A percentile compares a stretch with the other conserved stretches of the same genome.
Conservation (phyloP, 1,140 invertebrate species). For the Popillia japonica region DNA sequence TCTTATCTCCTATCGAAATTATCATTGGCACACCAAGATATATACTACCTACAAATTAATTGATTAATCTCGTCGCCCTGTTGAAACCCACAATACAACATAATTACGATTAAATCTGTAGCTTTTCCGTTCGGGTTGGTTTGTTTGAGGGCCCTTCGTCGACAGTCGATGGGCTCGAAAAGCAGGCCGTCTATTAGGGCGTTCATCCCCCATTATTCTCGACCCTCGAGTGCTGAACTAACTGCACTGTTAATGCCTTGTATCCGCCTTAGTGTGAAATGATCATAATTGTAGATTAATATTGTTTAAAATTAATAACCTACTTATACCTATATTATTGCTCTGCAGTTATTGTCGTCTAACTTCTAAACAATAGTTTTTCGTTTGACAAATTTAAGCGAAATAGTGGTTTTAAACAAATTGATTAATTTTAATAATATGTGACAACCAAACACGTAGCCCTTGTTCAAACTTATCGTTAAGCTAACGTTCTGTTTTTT, state of each 20-base stretch:
- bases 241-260: neutral
- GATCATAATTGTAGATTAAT: too few species aligned
- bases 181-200: neutral
- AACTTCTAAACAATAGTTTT: too few species aligned
- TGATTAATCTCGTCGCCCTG: neutral
- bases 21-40: neutral
- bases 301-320: too few species aligned
- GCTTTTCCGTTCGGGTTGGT: neutral
- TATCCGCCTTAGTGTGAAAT: neutral
- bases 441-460: too few species aligned
- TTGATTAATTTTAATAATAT: too few species aligned
- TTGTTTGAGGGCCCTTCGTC: neutral
- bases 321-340: too few species aligned
- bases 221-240: neutral
- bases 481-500: too few species aligned
- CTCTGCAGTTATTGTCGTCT: too few species aligned
- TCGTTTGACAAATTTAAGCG: too few species aligned
- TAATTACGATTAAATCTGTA: neutral
- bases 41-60: neutral
- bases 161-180: neutral
- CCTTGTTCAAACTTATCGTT: too few species aligned
- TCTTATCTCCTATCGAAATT: constrained; percentile 10
- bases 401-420: too few species aligned
- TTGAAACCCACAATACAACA: neutral
- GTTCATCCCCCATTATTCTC: neutral